A percentile compares a stretch with the other conserved stretches of the same genome.
Evolutionary conservation across 2,888 invertebrate genomes (phyloP).

Genomic region (Branchellion lobata): DNA sequence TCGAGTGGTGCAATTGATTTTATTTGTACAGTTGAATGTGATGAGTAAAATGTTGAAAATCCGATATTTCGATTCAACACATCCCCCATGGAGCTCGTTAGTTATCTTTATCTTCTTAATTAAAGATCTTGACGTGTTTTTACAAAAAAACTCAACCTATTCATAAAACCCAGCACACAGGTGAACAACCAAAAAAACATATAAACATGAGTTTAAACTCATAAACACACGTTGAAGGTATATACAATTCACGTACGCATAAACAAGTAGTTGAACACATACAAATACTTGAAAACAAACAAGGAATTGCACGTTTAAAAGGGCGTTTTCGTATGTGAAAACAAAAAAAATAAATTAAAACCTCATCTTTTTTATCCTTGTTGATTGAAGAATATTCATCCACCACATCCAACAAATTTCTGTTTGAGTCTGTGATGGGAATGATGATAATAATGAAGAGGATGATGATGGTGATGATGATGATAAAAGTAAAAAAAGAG

Average conservation of each 20-base stretch:
- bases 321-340: neutral
- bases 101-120: too few relatives aligned
- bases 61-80: too few relatives aligned
- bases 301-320: neutral
- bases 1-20: too few relatives aligned
- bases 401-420: conserved; percentile 5
- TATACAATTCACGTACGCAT: neutral
- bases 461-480: too few relatives aligned
- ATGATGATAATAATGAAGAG: too few relatives aligned
- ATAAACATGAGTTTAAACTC: neutral
- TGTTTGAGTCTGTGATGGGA: neutral
- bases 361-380: neutral
- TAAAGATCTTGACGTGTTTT: too few relatives aligned
- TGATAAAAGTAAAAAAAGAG: too few relatives aligned
- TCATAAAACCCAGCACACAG: too few relatives aligned
- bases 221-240: conserved; percentile 1
- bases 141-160: too few relatives aligned
- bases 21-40: too few relatives aligned
- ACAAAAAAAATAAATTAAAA: neutral
- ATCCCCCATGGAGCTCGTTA: too few relatives aligned
- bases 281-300: conserved; percentile 15
- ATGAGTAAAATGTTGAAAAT: too few relatives aligned
- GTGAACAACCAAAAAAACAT: neutral
- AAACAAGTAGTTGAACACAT: conserved; percentile 1
- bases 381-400: neutral